Base-by-base conservation (phyloP, 37 sponge, comb jelly and placozoan species). In the Mnemiopsis leidyi region DNA sequence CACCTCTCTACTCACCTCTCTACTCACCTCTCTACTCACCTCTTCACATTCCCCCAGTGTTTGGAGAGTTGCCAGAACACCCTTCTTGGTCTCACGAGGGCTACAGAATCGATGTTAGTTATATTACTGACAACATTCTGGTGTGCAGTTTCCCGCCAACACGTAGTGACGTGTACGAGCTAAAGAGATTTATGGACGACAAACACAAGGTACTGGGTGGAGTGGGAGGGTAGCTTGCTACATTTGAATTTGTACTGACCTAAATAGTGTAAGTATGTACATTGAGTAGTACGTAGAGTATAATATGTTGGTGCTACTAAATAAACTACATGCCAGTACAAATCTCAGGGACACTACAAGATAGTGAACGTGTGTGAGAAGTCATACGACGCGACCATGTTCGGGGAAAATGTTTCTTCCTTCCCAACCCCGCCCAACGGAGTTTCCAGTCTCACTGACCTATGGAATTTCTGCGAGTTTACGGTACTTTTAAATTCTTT, bases 51-150 rank as follows among this genome's bases (percentile, higher is more conserved):
- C 9, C 39, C 40, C 29, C 30, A 85, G 75, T 71, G n/a, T 71
- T 71, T 71, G 90, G 90, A n/a, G 90, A 85, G 48, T 26, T 85
- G 61, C 61, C 24, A 40, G 90, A 85, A 33, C 32, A 85, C 29
- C 90, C 90, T 0, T 85, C 90, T 13, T 85, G 90, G 90, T 32
- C 36, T 25, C 90, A 85, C 90, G 90, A 85, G 90, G 90, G 90
- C 26, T 85, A 85, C 90, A 38, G 90, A 28, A 33, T 85, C 13
- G 90, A 85, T 26, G 35, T 85, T 29, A 85, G 90, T 21, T 85
- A 85, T 61, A 85, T 85, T 33, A 85, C 38, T 13, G 90, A 85
- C 36, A 85, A 85, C 90, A 38, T 85, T 37, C 26, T 85, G 2
- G 90, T 85, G 90, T 85, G 90, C 39, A 85, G 90, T 61, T 85